A percentile compares a stretch with the other conserved stretches of the same genome.
These are phyloP conservation scores for Buathra laborator DNA, from an alignment of 2,888 invertebrate genomes.

Conservation along the genomic window DNA sequence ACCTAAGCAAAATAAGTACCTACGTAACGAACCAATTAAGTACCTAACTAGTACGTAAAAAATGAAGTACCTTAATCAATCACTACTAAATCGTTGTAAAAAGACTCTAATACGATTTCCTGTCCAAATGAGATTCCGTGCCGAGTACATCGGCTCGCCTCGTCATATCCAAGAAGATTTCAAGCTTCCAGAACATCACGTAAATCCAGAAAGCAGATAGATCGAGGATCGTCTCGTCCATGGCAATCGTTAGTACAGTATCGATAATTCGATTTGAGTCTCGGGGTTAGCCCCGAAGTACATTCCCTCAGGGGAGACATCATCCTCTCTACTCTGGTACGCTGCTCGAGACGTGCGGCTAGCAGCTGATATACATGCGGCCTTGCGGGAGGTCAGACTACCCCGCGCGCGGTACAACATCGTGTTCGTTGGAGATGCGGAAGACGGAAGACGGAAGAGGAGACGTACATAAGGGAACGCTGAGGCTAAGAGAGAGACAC, in stretches of 20 bases:
- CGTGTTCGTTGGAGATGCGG: conserved; percentile 4
- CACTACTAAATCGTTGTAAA: too few species aligned
- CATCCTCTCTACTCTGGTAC: conserved; percentile 32
- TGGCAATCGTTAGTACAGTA: conserved; percentile 58
- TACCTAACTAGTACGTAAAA: too few species aligned
- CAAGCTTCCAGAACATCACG: not conserved
- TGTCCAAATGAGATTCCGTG: not conserved
- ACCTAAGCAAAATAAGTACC: too few species aligned
- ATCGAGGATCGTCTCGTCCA: conserved; percentile 21
- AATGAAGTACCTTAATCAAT: too few species aligned
- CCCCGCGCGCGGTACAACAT: not conserved
- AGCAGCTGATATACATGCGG: conserved; percentile 51
- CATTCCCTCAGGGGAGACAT: conserved; percentile 44
- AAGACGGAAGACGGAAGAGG: conserved; percentile 19
- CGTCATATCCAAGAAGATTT: not conserved
- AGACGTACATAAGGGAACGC: conserved; percentile 24
- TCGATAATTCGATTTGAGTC: conserved; percentile 63
- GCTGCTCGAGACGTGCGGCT: conserved; percentile 36
- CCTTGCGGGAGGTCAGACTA: conserved; percentile 31
- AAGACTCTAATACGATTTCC: too few species aligned
- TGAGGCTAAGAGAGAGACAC: conserved; percentile 5
- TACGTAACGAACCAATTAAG: too few species aligned
- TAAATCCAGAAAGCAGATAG: not conserved
- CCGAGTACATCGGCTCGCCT: not conserved
- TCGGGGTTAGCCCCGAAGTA: conserved; percentile 34